These are phyloP conservation scores for Pseudachorutes palmiensis DNA, from an alignment of 1,140 invertebrate species.

Conservation along the genomic window DNA sequence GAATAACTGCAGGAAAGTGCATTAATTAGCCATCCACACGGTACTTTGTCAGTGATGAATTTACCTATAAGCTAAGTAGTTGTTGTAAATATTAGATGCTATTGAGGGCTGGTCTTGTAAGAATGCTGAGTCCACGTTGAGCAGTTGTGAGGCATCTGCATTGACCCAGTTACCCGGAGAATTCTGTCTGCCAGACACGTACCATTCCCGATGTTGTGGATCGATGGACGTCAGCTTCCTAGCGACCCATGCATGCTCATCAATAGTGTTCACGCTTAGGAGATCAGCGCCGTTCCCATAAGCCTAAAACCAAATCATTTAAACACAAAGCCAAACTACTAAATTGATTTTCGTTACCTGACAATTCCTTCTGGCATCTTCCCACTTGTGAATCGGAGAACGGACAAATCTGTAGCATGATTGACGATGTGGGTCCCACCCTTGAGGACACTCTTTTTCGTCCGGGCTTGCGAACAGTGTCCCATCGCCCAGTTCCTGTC, in stretches of 20 bases:
- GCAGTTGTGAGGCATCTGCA: conserved; percentile 63
- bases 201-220: conserved; percentile 79
- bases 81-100: conserved; percentile 41
- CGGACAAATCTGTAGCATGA: conserved; percentile 82
- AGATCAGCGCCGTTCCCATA: conserved; percentile 64
- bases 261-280: conserved; percentile 64
- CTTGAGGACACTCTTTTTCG: conserved; percentile 60
- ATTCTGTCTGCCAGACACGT: conserved; percentile 64
- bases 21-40: no score
- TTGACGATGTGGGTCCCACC: conserved; percentile 67
- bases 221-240: conserved; percentile 67
- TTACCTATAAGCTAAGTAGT: conserved; percentile 54
- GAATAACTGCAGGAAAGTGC: conserved; percentile 59
- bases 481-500: not conserved
- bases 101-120: conserved; percentile 51
- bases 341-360: conserved; percentile 45
- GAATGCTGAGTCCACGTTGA: conserved; percentile 73
- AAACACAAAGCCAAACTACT: conserved; percentile 9
- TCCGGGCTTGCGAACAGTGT: not conserved
- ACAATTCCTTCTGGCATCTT: conserved; percentile 71
- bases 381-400: conserved; percentile 64
- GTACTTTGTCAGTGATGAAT: no score
- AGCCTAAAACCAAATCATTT: conserved; percentile 42
- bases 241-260: conserved; percentile 79
- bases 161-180: conserved; percentile 71